Base-by-base conservation (phyloP, 2,797 vertebrate genomes). In the Centropyge bicolor region DNA sequence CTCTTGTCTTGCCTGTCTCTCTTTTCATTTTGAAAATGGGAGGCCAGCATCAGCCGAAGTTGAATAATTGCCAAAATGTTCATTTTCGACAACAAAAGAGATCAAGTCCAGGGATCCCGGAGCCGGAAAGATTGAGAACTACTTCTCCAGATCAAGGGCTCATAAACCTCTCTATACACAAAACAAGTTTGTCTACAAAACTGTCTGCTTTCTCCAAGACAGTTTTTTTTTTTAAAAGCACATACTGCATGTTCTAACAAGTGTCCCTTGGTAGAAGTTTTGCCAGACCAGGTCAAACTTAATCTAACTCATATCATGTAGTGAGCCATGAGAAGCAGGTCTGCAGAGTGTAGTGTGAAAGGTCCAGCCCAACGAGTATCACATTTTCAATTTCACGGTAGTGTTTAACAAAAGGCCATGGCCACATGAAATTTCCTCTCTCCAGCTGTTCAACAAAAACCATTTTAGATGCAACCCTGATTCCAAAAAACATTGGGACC, bases 301-400 rank as follows among this genome's bases (percentile, higher is more conserved):
- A 35, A 61, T 61, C 7, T 38, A 7, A 64, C 19, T 41, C 27
- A 38, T 2, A 72, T 76, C 12, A 49, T 69, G 36, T 27, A 54
- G 12, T 36, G 61, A 35, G 20, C 24, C 2, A 36, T 3, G 3
- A 70, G 59, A 72, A 48, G 27, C 48, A 70, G 31, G 40, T 27
- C 69, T 70, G 48, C 36, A 70, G n/a, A 49, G 20, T 41, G n/a
- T 17, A 17, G 16, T 66, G 19, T 27, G 27, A 76, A 73, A 76
- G 57, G 41, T 74, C 56, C 31, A 19, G 24, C 13, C 20, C 49
- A 24, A 5, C 45, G 40, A 68, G 74, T n/a, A 41, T 70, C 46
- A 63, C 65, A 52, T 51, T 73, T 76, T 59, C 61, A 80, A 59
- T 78, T 80, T 86, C 55, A 78, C n/a, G 35, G 66, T 71, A 35